These are phyloP conservation scores for Stegodyphus mimosarum DNA, from an alignment of 1,140 invertebrate genomes.

Conservation along the genomic window DNA sequence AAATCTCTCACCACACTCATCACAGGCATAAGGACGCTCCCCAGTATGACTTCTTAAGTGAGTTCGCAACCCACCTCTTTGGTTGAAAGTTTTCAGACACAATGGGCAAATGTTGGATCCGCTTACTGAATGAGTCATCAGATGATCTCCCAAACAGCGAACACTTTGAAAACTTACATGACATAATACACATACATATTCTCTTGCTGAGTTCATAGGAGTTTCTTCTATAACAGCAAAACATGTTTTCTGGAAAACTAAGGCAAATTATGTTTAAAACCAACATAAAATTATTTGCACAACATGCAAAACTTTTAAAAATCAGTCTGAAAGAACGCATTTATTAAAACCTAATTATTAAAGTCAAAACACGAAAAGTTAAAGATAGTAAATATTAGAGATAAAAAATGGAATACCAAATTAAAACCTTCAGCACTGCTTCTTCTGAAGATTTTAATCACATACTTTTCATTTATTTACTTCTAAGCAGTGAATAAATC, in stretches of 20 bases:
- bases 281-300: not conserved
- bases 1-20: slow-evolving; percentile 71
- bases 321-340: too few species aligned
- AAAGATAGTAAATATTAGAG: too few species aligned
- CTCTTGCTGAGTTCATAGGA: not conserved
- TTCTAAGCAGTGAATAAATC: not conserved
- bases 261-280: not conserved
- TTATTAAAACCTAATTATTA: too few species aligned
- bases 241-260: not conserved
- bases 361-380: too few species aligned
- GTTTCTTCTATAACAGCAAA: not conserved
- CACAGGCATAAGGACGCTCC: slow-evolving; percentile 72
- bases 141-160: not conserved
- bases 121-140: slow-evolving; percentile 1
- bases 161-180: not conserved
- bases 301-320: not conserved
- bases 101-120: not conserved
- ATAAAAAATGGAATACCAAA: too few species aligned
- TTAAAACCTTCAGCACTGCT: too few species aligned
- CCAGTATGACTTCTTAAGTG: slow-evolving; percentile 69
- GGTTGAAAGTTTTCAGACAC: not conserved
- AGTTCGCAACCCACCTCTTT: not conserved
- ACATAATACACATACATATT: not conserved
- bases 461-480: not conserved
- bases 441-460: too few species aligned